Conservation (phyloP, 2,797 vertebrate genomes). For the Rachycentron canadum region DNA sequence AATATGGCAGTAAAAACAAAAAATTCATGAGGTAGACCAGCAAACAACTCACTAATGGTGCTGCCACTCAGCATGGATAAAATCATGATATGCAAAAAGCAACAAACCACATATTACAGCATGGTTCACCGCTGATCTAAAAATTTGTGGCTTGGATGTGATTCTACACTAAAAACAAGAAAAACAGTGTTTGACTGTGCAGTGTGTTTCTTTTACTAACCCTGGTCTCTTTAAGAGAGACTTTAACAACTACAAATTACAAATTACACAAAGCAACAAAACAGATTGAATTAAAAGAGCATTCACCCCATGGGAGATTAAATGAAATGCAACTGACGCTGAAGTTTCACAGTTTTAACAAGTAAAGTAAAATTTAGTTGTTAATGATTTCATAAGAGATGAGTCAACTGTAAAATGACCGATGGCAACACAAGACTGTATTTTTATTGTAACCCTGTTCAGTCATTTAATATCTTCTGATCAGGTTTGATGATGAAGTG, state of each 20-base stretch:
- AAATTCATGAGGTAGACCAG: constrained; percentile 12
- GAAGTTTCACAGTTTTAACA: background rate
- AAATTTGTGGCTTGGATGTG: constrained; percentile 55
- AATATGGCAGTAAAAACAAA: constrained; percentile 12
- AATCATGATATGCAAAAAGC: constrained; percentile 23
- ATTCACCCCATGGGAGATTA: background rate
- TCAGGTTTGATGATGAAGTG: background rate
- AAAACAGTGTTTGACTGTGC: constrained; percentile 2
- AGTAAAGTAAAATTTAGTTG: too few species aligned
- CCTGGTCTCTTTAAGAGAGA: background rate
- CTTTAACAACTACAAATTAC: background rate
- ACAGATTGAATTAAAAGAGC: background rate
- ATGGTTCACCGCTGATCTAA: constrained; percentile 34
- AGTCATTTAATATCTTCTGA: background rate
- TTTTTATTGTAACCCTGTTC: background rate
- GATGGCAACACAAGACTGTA: too few species aligned
- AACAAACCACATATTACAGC: constrained; percentile 52
- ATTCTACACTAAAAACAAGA: background rate
- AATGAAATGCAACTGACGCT: background rate
- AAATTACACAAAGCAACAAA: background rate
- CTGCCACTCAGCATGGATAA: constrained; percentile 32
- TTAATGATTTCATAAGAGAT: background rate
- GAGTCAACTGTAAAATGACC: background rate
- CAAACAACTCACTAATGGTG: constrained; percentile 16
- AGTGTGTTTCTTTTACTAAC: constrained; percentile 1